These are phyloP conservation scores for Ciconia maguari DNA, from an alignment of 2,113 vertebrate species.

Conservation along the genomic window DNA sequence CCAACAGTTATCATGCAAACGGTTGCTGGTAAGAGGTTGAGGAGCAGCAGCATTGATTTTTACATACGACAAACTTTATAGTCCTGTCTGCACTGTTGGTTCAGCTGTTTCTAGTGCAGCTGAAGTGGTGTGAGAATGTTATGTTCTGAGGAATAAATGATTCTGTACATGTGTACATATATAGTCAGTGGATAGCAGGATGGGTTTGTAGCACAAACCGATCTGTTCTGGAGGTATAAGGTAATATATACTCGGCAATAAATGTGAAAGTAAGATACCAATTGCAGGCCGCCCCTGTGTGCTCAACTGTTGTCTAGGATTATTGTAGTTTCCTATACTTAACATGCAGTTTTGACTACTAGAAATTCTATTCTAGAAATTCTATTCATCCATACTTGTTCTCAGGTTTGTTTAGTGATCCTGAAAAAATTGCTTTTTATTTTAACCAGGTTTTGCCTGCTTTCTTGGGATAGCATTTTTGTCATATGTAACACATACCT, in stretches of 20 bases:
- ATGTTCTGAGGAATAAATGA: not conserved
- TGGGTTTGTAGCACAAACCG: accelerated
- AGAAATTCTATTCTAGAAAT: not conserved
- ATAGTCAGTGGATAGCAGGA: not conserved
- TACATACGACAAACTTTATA: not conserved
- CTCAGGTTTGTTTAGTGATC: not conserved
- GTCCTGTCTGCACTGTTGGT: not conserved
- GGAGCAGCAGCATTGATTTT: not conserved
- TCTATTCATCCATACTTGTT: not conserved
- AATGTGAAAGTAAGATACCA: not conserved
- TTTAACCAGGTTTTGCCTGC: not conserved
- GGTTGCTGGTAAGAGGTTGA: not conserved
- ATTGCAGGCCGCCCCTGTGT: not conserved
- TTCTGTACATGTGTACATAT: not conserved
- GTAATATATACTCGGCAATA: not conserved
- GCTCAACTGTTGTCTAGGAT: not conserved
- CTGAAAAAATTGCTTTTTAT: not conserved
- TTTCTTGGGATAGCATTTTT: not conserved
- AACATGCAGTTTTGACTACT: not conserved
- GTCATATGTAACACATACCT: not conserved
- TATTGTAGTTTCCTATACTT: not conserved
- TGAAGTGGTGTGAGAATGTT: not conserved
- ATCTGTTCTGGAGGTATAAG: not conserved
- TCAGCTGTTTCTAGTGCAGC: not conserved
- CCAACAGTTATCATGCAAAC: not conserved